Conservation (phyloP, 2,888 invertebrate genomes). For the Meteorus cinctellus region DNA sequence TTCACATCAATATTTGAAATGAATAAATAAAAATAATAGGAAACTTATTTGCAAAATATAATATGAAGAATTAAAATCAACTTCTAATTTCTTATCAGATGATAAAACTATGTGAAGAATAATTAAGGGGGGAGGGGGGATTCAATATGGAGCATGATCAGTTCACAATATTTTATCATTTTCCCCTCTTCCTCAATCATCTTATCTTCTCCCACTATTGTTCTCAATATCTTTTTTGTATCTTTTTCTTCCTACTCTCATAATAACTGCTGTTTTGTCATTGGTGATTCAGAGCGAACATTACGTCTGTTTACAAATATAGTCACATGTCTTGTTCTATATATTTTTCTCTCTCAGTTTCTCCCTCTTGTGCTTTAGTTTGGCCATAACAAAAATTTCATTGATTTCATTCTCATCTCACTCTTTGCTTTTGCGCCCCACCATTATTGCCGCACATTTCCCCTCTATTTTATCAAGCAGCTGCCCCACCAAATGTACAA, state of each 20-base stretch:
- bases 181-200: background rate
- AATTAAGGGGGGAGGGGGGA: no score
- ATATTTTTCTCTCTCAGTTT: background rate
- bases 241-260: background rate
- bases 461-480: constrained; percentile 25
- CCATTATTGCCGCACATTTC: constrained; percentile 26
- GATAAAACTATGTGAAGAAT: no score
- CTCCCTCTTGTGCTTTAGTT: background rate
- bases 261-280: background rate
- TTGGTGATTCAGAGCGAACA: background rate
- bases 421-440: constrained; percentile 25
- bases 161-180: background rate
- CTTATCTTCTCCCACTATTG: no score
- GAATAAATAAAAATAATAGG: no score
- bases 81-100: no score
- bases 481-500: constrained; percentile 50
- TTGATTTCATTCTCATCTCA: constrained; percentile 31
- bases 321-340: constrained; percentile 13
- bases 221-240: no score
- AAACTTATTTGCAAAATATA: no score
- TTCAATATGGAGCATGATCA: no score
- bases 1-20: no score
- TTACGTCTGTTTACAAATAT: constrained; percentile 26
- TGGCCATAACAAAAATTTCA: constrained; percentile 23
- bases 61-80: no score